Conservation (phyloP, 2,113 vertebrate species). For the Xerus inauris region DNA sequence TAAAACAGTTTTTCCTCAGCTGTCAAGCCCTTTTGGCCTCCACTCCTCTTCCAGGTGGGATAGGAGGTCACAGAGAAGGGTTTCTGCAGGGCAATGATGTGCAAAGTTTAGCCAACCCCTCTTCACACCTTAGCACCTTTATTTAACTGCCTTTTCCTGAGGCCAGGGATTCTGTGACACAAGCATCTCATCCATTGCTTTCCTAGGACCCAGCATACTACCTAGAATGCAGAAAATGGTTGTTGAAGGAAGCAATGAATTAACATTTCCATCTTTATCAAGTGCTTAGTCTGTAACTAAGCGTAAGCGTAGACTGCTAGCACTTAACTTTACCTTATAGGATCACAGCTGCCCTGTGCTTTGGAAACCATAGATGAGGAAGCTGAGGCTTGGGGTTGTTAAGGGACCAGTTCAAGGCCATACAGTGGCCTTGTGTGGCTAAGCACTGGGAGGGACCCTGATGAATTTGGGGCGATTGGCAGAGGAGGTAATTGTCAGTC, state of each 20-base stretch:
- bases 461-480: constrained; percentile 8
- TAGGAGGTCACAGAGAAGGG: not conserved
- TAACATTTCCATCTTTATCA: not conserved
- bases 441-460: not conserved
- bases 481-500: not conserved
- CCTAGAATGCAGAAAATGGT: not conserved
- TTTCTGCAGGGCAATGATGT: not conserved
- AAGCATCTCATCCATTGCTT: not conserved
- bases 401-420: not conserved
- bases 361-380: not conserved
- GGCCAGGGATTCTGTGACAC: not conserved
- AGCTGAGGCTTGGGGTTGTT: not conserved
- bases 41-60: not conserved
- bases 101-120: not conserved
- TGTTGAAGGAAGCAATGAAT: constrained; percentile 24
- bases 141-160: not conserved
- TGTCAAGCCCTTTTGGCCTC: not conserved
- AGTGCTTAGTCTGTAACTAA: not conserved
- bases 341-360: not conserved
- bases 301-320: not conserved
- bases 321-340: not conserved
- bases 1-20: not conserved
- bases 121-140: not conserved
- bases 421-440: not conserved
- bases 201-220: not conserved